These are phyloP conservation scores for Poeciliopsis gracilis DNA, from an alignment of 2,797 vertebrate species.

Conservation along the genomic window DNA sequence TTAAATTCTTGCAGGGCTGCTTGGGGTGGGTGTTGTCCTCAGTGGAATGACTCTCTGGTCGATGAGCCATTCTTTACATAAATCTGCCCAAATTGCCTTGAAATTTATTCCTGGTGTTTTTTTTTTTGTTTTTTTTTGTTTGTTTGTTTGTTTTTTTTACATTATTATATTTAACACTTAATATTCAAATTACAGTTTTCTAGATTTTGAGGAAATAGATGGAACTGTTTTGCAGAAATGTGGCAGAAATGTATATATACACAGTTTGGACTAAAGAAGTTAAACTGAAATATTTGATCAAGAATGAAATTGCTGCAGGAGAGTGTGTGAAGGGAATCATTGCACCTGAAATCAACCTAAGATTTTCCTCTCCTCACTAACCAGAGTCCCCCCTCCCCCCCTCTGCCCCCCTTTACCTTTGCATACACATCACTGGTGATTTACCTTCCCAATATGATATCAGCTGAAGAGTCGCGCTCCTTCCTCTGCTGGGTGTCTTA, in stretches of 20 bases:
- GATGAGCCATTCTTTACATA: neutral
- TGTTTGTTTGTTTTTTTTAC: neutral
- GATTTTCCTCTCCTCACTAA: neutral
- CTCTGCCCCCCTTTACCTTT: neutral
- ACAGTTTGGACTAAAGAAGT: neutral
- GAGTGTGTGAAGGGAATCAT: neutral
- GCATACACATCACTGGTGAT: constrained; percentile 1
- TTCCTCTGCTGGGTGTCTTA: constrained; percentile 24
- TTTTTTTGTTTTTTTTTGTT: too few relatives aligned
- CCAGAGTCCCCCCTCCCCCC: too few relatives aligned
- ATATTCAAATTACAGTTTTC: neutral
- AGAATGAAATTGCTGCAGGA: neutral
- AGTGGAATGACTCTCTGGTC: neutral
- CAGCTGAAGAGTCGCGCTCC: neutral
- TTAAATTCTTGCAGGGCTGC: neutral
- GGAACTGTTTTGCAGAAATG: neutral
- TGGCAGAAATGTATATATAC: neutral
- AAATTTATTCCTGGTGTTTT: neutral
- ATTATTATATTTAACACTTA: neutral
- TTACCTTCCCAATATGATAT: constrained; percentile 30
- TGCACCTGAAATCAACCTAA: neutral
- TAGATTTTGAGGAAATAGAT: neutral
- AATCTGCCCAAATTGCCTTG: neutral
- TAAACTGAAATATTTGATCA: neutral
- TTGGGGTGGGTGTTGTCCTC: neutral